Percentiles rank a stretch among this genome's conserved stretches.
Evolutionary conservation across 2,888 invertebrate species (phyloP).

Genomic region (Rhagium mordax): DNA sequence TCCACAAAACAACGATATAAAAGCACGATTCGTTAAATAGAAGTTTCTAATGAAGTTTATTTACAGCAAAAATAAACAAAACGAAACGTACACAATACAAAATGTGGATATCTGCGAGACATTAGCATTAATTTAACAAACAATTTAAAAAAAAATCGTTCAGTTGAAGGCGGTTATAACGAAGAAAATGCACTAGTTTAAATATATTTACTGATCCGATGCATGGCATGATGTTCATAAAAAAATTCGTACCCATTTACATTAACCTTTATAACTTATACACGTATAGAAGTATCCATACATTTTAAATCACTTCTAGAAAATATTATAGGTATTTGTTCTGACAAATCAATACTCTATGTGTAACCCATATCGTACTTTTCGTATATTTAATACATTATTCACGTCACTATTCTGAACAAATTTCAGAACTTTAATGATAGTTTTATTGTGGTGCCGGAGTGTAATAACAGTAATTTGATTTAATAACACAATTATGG

Average conservation of each 20-base stretch:
- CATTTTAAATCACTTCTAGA: conserved; percentile 18
- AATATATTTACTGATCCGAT: too few species aligned
- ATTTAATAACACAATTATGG: neutral
- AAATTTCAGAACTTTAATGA: neutral
- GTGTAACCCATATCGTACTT: neutral
- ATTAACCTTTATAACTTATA: neutral
- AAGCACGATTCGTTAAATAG: too few species aligned
- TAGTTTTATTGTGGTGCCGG: neutral
- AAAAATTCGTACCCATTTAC: neutral
- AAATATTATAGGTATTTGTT: neutral
- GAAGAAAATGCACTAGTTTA: too few species aligned
- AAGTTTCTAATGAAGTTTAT: too few species aligned
- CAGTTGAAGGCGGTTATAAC: too few species aligned
- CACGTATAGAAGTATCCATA: neutral
- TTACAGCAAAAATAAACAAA: too few species aligned
- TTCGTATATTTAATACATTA: neutral
- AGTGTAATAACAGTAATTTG: neutral
- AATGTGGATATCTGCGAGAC: too few species aligned
- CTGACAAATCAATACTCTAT: neutral
- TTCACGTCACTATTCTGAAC: neutral
- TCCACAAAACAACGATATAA: too few species aligned
- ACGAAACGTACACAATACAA: too few species aligned
- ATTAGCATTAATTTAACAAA: too few species aligned
- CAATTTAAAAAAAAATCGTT: too few species aligned
- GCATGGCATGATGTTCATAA: too few species aligned